Base-by-base conservation (phyloP, 2,797 vertebrate species). In the Ctenopoma kingsleyae region DNA sequence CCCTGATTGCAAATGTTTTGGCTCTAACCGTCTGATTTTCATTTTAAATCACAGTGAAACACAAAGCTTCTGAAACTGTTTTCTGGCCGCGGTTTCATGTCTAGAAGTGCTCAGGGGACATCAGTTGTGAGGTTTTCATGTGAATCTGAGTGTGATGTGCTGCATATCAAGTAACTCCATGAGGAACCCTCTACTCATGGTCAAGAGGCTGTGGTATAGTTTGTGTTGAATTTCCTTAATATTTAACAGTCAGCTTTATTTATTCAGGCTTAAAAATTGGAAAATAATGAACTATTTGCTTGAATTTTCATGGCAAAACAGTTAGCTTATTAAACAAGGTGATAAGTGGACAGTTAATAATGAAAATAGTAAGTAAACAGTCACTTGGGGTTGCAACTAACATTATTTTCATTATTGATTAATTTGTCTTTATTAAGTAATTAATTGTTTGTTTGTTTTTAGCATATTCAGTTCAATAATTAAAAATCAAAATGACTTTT, bases 1-100 rank as follows among this genome's bases (percentile, higher is more conserved):
- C 64, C 36, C 47, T 62, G 69, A 67, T 50, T 68, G 56, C 52
- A 65, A 60, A 66, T 53, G 44, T 22, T 62, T 67, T 58, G 12
- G 20, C 57, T 43, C 50, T 63, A 5, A 41, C 57, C 22, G 27
- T 17, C 20, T 66, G 6, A 68, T 68, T 55, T 71, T 19, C 43
- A 58, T 70, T 13, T 62, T 60, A 23, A 57, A 62, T 76, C 59
- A 55, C 51, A 30, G 23, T 22, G 25, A n/a, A 32, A 65, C 25
- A 25, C 35, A 46, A 9, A 44, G 32, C 22, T n/a, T 46, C 25
- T 66, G 46, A 27, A 15, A n/a, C 17, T 57, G 6, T 52, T 69
- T 38, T 35, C 16, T 5, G 12, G 27, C 17, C 49, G 7, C 61
- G 30, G 55, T 64, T 78, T 68, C n/a, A 35, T 32, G 10, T 23